A percentile compares a stretch with the other conserved stretches of the same genome.
Evolutionary conservation across 2,113 vertebrate genomes (phyloP).

Genomic region (Bufo bufo): DNA sequence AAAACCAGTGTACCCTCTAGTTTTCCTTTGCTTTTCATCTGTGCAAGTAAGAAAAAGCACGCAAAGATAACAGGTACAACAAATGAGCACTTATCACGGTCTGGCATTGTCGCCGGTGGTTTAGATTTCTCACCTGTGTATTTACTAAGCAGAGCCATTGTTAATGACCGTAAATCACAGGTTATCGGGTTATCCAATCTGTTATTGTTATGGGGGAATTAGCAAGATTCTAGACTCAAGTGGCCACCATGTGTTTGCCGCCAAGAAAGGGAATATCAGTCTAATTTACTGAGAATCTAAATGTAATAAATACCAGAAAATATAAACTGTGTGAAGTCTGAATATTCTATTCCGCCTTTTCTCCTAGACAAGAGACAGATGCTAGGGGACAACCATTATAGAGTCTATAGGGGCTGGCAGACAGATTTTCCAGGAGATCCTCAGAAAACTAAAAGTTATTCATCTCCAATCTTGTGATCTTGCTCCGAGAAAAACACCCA

Average conservation of each 20-base stretch:
- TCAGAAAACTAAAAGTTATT: no score
- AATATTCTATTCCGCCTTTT: background rate
- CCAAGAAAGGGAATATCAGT: background rate
- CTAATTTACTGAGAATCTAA: background rate
- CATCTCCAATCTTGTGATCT: no score
- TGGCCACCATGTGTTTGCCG: background rate
- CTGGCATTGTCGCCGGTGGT: background rate
- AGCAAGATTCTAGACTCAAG: background rate
- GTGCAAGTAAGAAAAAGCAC: background rate
- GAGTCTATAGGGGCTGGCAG: background rate
- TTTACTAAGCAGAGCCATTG: background rate
- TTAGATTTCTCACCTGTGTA: background rate
- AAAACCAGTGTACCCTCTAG: background rate
- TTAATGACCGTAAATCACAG: background rate
- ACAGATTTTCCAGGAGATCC: no score
- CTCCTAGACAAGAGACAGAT: background rate
- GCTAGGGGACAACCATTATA: background rate
- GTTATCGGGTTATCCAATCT: background rate
- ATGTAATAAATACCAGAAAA: background rate
- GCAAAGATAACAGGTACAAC: background rate
- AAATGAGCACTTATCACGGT: background rate
- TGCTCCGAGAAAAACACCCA: no score
- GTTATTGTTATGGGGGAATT: slow-evolving; percentile 7
- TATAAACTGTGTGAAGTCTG: background rate
- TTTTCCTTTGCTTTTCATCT: no score